phyloP scores from a whole-genome alignment of 2,113 vertebrate genomes.

The Saguinus imperator region DNA sequence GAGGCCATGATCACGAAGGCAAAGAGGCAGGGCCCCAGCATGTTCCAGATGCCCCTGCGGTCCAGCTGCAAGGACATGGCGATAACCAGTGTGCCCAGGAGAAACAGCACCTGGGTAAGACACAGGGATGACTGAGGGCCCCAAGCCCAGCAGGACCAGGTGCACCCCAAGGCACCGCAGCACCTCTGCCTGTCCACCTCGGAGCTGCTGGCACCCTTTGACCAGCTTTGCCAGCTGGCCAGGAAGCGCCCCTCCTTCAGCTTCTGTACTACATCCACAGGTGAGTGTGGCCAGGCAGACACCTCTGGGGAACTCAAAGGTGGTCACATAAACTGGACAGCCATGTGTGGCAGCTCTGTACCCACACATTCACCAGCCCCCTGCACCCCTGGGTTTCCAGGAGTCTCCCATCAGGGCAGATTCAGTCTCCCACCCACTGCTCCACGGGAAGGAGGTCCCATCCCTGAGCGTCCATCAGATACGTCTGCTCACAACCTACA shows the following conservation, averaged over 20 bases:
- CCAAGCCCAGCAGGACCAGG: not conserved
- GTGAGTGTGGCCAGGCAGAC: not conserved
- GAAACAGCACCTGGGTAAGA: slow-evolving; percentile 88
- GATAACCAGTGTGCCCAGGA: slow-evolving; percentile 92
- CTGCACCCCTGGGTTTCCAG: not conserved
- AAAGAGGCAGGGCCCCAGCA: slow-evolving; percentile 94
- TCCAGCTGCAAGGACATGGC: slow-evolving; percentile 97
- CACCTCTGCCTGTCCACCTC: not conserved
- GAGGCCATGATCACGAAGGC: slow-evolving; percentile 89
- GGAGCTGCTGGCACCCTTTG: not conserved
- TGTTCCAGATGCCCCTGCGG: slow-evolving; percentile 96
- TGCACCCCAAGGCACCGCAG: not conserved
- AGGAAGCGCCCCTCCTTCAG: not conserved
- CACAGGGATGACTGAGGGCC: not conserved
- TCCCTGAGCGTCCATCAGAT: not conserved
- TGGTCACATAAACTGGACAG: not conserved
- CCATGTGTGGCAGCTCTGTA: not conserved
- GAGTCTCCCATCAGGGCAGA: not conserved
- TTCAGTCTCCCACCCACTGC: not conserved
- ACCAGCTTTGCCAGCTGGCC: not conserved
- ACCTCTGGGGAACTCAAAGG: not conserved
- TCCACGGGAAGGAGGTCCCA: not conserved
- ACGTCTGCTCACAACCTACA: not conserved
- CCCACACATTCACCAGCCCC: not conserved
- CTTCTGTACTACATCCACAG: not conserved